A percentile compares a stretch with the other conserved stretches of the same genome.
These are phyloP conservation scores for Paguma larvata DNA, from an alignment of 2,797 vertebrate species.

Conservation along the genomic window DNA sequence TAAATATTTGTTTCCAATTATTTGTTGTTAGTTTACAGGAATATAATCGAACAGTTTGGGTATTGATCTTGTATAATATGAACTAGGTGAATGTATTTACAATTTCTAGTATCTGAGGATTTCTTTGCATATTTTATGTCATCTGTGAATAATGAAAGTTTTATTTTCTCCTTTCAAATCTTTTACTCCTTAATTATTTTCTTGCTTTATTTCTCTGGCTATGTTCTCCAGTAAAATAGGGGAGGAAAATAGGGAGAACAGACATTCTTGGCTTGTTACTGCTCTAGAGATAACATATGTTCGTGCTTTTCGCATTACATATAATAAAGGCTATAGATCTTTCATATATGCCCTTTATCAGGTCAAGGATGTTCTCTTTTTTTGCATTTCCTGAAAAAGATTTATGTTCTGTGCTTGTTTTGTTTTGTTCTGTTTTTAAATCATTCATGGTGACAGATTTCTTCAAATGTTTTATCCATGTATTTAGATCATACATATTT, in stretches of 20 bases:
- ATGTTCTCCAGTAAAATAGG: neutral
- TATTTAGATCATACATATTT: neutral
- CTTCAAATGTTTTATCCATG: neutral
- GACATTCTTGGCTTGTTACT: neutral
- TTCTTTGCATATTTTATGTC: neutral
- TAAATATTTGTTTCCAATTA: neutral
- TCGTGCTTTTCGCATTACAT: neutral
- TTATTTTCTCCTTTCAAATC: neutral
- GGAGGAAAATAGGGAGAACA: neutral
- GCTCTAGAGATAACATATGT: neutral
- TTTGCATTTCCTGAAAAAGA: neutral
- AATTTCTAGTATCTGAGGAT: neutral
- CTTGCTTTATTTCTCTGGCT: neutral
- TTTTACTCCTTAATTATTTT: neutral
- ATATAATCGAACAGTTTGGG: neutral
- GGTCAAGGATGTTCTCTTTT: neutral
- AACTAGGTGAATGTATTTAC: neutral
- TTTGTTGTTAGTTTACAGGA: neutral
- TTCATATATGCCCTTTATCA: neutral
- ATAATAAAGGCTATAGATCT: neutral
- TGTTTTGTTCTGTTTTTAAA: neutral
- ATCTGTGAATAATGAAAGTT: neutral
- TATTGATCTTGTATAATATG: neutral
- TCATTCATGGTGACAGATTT: neutral
- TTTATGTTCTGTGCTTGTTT: neutral